Percentiles rank a stretch among this genome's conserved stretches.
These are phyloP conservation scores for Rhorus exstirpatorius DNA, from an alignment of 2,888 invertebrate genomes.

Conservation along the genomic window DNA sequence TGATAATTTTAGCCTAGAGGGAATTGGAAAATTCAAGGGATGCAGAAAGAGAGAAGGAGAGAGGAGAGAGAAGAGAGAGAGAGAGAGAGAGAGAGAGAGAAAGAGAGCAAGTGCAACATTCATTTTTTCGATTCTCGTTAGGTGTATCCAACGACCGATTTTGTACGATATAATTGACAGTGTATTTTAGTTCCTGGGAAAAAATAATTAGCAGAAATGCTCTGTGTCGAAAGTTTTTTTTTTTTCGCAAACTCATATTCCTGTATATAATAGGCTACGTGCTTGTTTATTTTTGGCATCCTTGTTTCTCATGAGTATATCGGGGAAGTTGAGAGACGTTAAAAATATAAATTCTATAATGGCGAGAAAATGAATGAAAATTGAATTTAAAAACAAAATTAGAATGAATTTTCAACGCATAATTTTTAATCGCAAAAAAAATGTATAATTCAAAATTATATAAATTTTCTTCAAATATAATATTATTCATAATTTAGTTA, in stretches of 20 bases:
- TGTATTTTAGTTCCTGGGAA: background rate
- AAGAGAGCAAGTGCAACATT: background rate
- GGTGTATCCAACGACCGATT: background rate
- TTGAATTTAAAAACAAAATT: too few relatives aligned
- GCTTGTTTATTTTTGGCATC: too few relatives aligned
- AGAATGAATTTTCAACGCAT: too few relatives aligned
- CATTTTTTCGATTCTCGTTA: conserved; percentile 22
- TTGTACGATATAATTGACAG: background rate
- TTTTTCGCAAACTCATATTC: background rate
- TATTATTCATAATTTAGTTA: too few relatives aligned
- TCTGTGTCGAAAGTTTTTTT: background rate
- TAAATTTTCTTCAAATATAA: too few relatives aligned
- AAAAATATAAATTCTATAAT: too few relatives aligned
- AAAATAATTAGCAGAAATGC: background rate
- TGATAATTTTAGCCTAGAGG: conserved; percentile 14
- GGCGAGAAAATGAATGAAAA: too few relatives aligned
- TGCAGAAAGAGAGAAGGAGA: background rate
- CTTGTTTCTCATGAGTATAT: too few relatives aligned
- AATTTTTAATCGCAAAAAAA: too few relatives aligned
- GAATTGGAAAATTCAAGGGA: background rate
- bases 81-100: background rate
- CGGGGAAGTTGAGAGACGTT: too few relatives aligned
- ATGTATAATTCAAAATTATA: too few relatives aligned
- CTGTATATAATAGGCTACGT: too few relatives aligned
- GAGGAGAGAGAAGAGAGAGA: background rate